phyloP scores from a whole-genome alignment of 2,113 vertebrate species.

The Ochotona princeps region DNA sequence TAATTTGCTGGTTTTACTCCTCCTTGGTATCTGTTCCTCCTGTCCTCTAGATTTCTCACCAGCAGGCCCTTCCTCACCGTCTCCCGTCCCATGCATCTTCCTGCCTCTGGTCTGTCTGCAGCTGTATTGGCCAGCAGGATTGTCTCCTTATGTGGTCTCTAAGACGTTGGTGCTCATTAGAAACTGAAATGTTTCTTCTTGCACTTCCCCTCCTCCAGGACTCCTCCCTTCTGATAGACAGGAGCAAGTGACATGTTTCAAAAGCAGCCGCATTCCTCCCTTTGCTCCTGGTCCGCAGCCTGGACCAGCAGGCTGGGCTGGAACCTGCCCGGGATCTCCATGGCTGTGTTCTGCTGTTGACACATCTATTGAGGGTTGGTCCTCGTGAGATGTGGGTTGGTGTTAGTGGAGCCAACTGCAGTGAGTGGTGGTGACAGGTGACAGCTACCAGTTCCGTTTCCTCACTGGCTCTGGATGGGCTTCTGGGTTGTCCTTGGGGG shows the following conservation, averaged over 20 bases:
- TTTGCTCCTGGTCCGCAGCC: neutral
- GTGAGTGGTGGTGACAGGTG: rapidly evolving
- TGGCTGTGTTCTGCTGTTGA: neutral
- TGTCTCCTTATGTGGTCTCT: neutral
- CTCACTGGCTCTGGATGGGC: neutral
- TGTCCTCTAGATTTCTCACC: neutral
- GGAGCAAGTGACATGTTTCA: neutral
- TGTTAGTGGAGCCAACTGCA: neutral
- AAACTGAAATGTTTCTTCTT: neutral
- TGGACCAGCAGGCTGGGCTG: neutral
- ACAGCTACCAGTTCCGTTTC: neutral
- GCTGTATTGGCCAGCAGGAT: neutral
- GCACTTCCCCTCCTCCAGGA: neutral
- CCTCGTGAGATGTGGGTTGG: neutral
- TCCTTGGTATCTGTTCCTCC: neutral
- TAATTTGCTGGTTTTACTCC: neutral
- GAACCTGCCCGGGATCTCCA: neutral
- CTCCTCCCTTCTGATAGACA: neutral
- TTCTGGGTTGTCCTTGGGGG: neutral
- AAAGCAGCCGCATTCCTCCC: neutral
- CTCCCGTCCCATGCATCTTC: too few relatives aligned
- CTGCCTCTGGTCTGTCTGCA: neutral
- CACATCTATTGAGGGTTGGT: neutral
- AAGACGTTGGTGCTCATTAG: conserved; percentile 9
- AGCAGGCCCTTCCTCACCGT: neutral